phyloP scores from a whole-genome alignment of 2,797 vertebrate genomes.

The Gobio occitaniae region DNA sequence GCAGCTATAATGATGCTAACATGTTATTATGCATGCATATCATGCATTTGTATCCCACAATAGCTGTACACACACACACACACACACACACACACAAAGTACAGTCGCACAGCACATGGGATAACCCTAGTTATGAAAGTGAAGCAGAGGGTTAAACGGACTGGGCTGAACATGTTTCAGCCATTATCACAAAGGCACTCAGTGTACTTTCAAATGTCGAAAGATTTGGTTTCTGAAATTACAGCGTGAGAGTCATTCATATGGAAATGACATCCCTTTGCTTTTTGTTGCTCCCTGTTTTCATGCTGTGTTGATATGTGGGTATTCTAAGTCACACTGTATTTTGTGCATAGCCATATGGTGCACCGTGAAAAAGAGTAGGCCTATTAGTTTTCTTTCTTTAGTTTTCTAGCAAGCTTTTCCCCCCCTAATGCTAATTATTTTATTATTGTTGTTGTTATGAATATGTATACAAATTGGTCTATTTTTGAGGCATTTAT shows the following conservation, averaged over 20 bases:
- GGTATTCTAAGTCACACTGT: constrained; percentile 12
- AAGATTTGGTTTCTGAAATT: constrained; percentile 44
- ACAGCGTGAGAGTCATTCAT: constrained; percentile 52
- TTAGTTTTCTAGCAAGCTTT: not conserved
- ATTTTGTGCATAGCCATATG: not conserved
- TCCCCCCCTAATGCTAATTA: not conserved
- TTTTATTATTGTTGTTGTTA: not conserved
- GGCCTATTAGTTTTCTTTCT: not conserved
- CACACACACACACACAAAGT: not conserved
- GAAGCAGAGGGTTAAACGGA: not conserved
- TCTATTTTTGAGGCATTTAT: not conserved
- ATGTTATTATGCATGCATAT: not conserved
- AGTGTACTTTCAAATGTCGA: constrained; percentile 31
- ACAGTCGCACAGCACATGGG: not conserved
- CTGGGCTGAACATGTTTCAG: constrained; percentile 33
- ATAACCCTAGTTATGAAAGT: not conserved
- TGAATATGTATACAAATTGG: not conserved
- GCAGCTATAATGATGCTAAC: constrained; percentile 1
- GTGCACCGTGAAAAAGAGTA: not conserved
- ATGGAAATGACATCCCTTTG: constrained; percentile 75
- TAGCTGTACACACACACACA: not conserved
- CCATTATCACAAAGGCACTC: constrained; percentile 21
- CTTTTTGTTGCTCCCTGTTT: constrained; percentile 70
- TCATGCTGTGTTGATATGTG: constrained; percentile 67
- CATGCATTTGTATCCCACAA: not conserved